Evolutionary conservation across 2,797 vertebrate genomes (phyloP), one percentile per base, ranked within the genome.

Genomic region (Acanthurus leucopareius): DNA sequence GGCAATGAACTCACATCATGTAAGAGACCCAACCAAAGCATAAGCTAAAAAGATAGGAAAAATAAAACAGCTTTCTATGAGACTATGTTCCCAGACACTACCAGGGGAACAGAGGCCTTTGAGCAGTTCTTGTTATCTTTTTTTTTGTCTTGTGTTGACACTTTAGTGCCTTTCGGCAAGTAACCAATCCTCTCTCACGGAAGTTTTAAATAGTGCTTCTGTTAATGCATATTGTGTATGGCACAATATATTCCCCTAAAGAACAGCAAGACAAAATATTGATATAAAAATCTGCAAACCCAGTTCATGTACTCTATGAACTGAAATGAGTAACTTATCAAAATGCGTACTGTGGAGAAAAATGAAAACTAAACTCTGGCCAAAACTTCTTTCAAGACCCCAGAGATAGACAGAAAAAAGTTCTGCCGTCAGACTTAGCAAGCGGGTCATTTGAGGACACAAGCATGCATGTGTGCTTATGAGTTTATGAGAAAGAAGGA

Each of bases 21-120:
- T 92, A 85, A 88, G 84, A 89, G 80, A 91, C 75, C 86, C 61
- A 83, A 91, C 79, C 89, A 83, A 92, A 92, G 80, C 69, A 85
- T 80, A 74, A 85, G 57, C 75, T 83, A 66, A 76, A 87, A 87
- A 79, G 48, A 87, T 79, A 60, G 25, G 61, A 49, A 84, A 90
- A 79, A 84, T 61, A 85, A 83, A 80, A 71, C 22, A 68, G 57
- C 28, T 77, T 88, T 88, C 80, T 86, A 85, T 86, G 86, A 79
- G 79, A 91, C 65, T n/a, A 49, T 25, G 75, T 48, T 84, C 69
- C 58, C 68, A 87, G 59, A 86, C 62, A 58, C 72, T 59, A 72
- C 70, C 69, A 67, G 35, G 80, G 80, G 80, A 88, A 82, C 79
- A 75, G 28, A 73, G 44, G 75, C 64, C 38, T 81, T 77, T 66